Percentiles rank a stretch among this genome's conserved stretches.
Evolutionary conservation across 2,797 vertebrate species (phyloP).

Genomic region (Hipposideros larvatus): DNA sequence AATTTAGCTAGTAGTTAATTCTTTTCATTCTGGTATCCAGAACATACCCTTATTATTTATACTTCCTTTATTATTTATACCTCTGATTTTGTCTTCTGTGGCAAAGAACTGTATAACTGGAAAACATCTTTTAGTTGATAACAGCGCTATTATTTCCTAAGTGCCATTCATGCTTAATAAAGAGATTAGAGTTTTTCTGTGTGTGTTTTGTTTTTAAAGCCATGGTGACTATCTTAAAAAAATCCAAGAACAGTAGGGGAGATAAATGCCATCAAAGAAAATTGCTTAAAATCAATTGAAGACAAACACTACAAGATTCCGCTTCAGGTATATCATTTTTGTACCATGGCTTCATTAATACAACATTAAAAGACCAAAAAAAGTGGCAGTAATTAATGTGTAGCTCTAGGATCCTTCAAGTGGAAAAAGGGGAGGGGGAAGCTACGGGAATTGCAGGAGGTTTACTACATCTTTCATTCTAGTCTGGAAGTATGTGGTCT

Average conservation of each 20-base stretch:
- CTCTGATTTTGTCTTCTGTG: neutral
- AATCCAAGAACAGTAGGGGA: neutral
- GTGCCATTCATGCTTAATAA: conserved; percentile 2
- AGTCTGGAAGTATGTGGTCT: neutral
- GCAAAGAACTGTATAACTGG: neutral
- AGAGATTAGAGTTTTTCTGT: neutral
- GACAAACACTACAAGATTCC: neutral
- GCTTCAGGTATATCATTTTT: neutral
- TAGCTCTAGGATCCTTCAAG: neutral
- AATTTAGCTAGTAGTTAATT: neutral
- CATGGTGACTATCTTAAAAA: conserved; percentile 19
- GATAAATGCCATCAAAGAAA: conserved; percentile 25
- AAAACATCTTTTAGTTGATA: conserved; percentile 34
- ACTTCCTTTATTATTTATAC: neutral
- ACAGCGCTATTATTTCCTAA: conserved; percentile 25
- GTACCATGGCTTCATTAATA: neutral
- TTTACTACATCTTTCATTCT: accelerated
- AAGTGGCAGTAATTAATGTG: neutral
- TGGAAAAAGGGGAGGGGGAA: neutral
- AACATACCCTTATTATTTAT: neutral
- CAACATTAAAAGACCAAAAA: neutral
- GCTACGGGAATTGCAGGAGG: too few species aligned
- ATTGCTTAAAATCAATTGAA: neutral
- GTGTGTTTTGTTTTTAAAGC: conserved; percentile 32
- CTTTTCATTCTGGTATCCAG: neutral